Evolutionary conservation across 2,113 vertebrate genomes (phyloP), one percentile per base, ranked within the genome.

Genomic region (Anhinga anhinga): DNA sequence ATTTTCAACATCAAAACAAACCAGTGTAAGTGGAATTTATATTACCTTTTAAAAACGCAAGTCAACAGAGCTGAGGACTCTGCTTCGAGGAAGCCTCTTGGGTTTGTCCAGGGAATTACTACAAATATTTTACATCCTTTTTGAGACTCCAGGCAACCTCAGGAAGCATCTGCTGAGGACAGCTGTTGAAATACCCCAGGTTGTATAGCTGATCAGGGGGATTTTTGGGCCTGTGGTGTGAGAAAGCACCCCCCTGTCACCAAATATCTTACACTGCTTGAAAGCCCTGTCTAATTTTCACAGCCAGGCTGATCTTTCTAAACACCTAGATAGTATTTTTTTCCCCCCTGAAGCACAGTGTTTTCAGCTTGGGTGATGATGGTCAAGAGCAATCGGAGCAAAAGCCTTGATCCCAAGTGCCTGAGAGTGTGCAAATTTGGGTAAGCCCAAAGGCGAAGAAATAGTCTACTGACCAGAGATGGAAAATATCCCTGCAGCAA

Each of bases 1-100:
- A 97, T 98, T 98, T 98, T 98, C 97, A 98, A 98, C 97, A 98
- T 98, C 96, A 98, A 98, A 98, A 98, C 97, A 98, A 98, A 98
- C 97, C 96, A 95, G 94, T 11, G 76, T 98, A 97, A 96, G 96
- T 98, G 94, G 38, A 77, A 98, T 98, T 98, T 98, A 97, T 97
- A 97, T 97, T 97, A 97, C 96, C 86, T 96, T 94, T 97, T 96
- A 96, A 98, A 97, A 98, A 98, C 14, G 27, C 96, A 77, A 98
- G 97, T 98, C 98, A 98, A 98, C 96, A 98, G 97, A 97, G 86
- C 92, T 86, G 96, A 98, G 94, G 96, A 91, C 95, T 97, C 81
- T 93, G 90, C 97, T 95, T 96, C 18, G 27, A 96, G 89, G 93
- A 96, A 96, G 84, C 87, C 93, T 96, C 93, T 90, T 70, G 87